Conservation (phyloP, 2,113 vertebrate species). For the Sigmodon hispidus region DNA sequence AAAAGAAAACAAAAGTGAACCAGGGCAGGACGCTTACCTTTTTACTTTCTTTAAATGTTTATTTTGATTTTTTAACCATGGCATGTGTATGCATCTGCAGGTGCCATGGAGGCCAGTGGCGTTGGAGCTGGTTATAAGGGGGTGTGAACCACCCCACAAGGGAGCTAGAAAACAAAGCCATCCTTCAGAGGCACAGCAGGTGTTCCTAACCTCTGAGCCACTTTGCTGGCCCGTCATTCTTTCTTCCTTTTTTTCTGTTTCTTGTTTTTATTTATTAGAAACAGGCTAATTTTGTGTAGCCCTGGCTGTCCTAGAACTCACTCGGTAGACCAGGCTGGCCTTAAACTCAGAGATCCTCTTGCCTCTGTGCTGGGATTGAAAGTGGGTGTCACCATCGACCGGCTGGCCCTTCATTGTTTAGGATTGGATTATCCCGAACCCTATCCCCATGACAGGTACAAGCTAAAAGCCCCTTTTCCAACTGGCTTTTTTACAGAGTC, state of each 20-base stretch:
- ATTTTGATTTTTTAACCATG: neutral
- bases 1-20: neutral
- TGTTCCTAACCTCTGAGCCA: neutral
- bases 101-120: too few relatives aligned
- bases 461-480: slow-evolving; percentile 49
- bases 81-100: neutral
- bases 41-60: neutral
- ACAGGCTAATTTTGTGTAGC: neutral
- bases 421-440: neutral
- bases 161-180: neutral
- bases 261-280: neutral
- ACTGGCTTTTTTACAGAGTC: slow-evolving; percentile 29
- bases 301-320: neutral
- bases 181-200: neutral
- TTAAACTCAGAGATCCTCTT: neutral
- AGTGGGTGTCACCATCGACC: neutral
- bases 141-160: neutral
- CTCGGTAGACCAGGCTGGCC: neutral
- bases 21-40: neutral
- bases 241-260: neutral
- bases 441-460: slow-evolving; percentile 43
- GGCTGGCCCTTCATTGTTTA: neutral
- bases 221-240: neutral
- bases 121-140: neutral
- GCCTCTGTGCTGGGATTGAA: neutral